Conservation (phyloP, 2,888 invertebrate species). For the Limenitis camilla region DNA sequence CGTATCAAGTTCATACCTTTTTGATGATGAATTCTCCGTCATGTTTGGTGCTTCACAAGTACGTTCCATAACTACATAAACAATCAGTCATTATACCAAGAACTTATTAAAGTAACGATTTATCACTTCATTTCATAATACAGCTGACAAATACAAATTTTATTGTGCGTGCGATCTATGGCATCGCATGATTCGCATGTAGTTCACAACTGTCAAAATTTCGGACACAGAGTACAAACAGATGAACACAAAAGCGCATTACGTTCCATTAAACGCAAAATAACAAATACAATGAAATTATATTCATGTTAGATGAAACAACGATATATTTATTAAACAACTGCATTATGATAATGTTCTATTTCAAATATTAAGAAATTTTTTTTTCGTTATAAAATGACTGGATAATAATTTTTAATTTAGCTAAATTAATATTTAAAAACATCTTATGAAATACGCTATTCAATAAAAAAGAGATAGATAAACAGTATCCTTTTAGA, state of each 20-base stretch:
- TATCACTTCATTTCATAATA: conserved; percentile 24
- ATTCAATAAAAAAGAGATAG: too few relatives aligned
- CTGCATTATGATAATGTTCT: too few relatives aligned
- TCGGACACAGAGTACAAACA: conserved; percentile 22
- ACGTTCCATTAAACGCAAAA: conserved; percentile 13
- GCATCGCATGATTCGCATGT: conserved; percentile 28
- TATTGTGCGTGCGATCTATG: conserved; percentile 21
- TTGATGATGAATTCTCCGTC: conserved; percentile 69
- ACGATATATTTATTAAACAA: too few relatives aligned
- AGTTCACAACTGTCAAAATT: conserved; percentile 21
- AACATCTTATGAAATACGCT: too few relatives aligned
- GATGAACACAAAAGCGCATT: conserved; percentile 16
- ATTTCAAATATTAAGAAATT: too few relatives aligned
- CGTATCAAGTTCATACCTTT: conserved; percentile 46
- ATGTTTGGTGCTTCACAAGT: conserved; percentile 48
- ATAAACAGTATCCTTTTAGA: neutral
- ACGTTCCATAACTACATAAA: conserved; percentile 34
- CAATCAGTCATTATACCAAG: conserved; percentile 43
- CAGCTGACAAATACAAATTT: conserved; percentile 7
- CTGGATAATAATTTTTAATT: too few relatives aligned
- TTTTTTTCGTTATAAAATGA: too few relatives aligned
- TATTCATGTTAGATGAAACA: too few relatives aligned
- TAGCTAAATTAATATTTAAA: too few relatives aligned
- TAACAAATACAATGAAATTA: neutral
- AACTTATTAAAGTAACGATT: conserved; percentile 5